Percentiles rank a stretch among this genome's conserved stretches.
Evolutionary conservation across 2,113 vertebrate species (phyloP).

Genomic region (Psophia crepitans): DNA sequence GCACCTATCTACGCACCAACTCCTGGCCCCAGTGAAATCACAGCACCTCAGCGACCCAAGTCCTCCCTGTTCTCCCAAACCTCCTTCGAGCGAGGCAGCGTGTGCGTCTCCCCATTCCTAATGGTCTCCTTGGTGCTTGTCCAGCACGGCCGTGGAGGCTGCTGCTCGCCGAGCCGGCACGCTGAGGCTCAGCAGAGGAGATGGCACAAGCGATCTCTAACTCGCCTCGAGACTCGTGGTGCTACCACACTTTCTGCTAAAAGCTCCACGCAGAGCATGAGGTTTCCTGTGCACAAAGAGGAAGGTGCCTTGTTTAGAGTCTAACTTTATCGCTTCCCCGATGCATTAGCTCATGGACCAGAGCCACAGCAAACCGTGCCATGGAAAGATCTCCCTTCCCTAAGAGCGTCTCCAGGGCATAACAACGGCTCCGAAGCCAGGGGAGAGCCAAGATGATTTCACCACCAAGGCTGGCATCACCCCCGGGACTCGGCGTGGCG

Average conservation of each 20-base stretch:
- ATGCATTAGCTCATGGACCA: accelerated
- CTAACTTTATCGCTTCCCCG: neutral
- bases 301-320: neutral
- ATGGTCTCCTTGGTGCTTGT: accelerated
- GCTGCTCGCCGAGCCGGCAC: accelerated
- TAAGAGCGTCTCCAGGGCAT: neutral
- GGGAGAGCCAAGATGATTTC: neutral
- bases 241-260: neutral
- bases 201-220: neutral
- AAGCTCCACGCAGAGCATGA: neutral
- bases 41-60: neutral
- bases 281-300: neutral
- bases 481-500: accelerated
- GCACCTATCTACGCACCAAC: accelerated
- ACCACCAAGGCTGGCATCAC: neutral
- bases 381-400: neutral
- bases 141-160: accelerated
- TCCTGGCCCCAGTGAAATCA: neutral
- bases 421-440: neutral
- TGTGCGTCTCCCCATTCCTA: accelerated
- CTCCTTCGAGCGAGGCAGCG: accelerated
- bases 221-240: neutral
- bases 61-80: neutral
- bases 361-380: neutral
- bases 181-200: neutral